Conservation (phyloP, 2,888 invertebrate genomes). For the Autographa gamma region DNA sequence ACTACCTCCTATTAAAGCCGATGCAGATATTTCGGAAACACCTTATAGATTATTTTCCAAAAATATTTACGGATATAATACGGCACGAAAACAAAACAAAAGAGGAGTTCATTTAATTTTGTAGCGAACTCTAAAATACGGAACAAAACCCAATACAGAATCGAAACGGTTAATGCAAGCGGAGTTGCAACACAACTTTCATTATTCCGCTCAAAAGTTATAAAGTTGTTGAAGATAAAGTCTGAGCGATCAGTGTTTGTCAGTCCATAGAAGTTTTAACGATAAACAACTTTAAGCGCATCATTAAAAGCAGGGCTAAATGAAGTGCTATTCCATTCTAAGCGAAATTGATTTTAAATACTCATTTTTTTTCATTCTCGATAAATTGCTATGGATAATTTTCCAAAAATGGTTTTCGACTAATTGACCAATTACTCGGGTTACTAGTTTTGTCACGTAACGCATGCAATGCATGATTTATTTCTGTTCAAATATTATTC, state of each 20-base stretch:
- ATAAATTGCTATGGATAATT: neutral
- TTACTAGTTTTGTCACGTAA: too few species aligned
- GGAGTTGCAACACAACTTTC: constrained; percentile 21
- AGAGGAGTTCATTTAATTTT: neutral
- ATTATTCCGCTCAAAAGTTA: constrained; percentile 31
- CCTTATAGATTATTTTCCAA: too few species aligned
- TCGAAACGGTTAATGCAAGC: constrained; percentile 21
- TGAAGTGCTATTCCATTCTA: constrained; percentile 33
- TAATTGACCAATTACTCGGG: too few species aligned
- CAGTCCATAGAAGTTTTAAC: constrained; percentile 48
- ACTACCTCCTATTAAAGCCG: too few species aligned
- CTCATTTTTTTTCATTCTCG: neutral
- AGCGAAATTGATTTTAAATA: neutral
- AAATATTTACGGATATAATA: too few species aligned
- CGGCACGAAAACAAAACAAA: neutral
- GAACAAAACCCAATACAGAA: constrained; percentile 15
- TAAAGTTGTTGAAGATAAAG: constrained; percentile 38
- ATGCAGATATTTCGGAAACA: too few species aligned
- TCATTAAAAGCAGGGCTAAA: constrained; percentile 48
- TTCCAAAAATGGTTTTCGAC: too few species aligned
- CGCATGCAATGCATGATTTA: too few species aligned
- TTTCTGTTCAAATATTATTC: too few species aligned
- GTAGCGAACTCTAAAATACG: neutral
- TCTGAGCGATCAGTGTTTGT: constrained; percentile 39
- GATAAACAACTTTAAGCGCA: constrained; percentile 38